Conservation (phyloP, 2,113 vertebrate species). For the Phaethon lepturus region DNA sequence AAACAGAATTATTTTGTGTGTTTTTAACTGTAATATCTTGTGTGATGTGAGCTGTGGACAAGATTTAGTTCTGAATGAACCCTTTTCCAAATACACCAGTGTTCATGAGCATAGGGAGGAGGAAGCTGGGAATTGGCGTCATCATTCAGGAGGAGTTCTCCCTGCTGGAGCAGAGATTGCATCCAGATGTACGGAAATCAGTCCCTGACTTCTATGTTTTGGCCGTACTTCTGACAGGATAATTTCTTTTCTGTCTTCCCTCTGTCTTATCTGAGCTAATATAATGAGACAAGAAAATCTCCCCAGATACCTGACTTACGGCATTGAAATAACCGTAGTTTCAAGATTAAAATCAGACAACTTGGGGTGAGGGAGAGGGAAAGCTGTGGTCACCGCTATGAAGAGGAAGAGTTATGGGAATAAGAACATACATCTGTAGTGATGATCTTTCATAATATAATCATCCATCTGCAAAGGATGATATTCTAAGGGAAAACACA, state of each 20-base stretch:
- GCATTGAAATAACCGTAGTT: not conserved
- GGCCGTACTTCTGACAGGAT: not conserved
- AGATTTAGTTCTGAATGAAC: not conserved
- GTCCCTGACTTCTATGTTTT: not conserved
- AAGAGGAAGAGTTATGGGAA: not conserved
- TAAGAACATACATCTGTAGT: not conserved
- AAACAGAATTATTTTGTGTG: not conserved
- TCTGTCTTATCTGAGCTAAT: not conserved
- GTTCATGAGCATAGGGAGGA: not conserved
- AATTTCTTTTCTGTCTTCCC: not conserved
- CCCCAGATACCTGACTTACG: not conserved
- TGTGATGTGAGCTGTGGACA: not conserved
- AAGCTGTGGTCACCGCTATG: not conserved
- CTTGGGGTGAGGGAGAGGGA: not conserved
- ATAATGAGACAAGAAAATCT: not conserved
- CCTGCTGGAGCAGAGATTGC: not conserved
- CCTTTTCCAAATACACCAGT: not conserved
- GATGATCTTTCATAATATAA: not conserved
- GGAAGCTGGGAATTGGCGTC: not conserved
- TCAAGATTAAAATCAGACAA: not conserved
- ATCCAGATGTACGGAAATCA: not conserved
- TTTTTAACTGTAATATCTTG: not conserved
- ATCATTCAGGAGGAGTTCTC: not conserved
- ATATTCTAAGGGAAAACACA: not conserved
- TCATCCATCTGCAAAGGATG: not conserved